Evolutionary conservation across 2,888 invertebrate species (phyloP).

Genomic region (Ditula angustiorana): DNA sequence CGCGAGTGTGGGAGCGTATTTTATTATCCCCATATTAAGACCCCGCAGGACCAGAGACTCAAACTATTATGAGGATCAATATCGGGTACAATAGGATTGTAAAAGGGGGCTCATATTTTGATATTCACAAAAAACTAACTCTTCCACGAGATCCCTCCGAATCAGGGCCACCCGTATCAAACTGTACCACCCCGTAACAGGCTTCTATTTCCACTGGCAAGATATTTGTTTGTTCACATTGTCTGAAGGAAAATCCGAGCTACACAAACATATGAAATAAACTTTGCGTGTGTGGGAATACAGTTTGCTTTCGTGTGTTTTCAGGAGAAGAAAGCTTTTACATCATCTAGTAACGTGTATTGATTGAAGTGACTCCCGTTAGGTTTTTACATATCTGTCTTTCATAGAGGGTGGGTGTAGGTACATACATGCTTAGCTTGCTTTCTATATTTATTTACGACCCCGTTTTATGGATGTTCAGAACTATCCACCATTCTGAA

Average conservation of each 20-base stretch:
- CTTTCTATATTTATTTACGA: constrained; percentile 39
- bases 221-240: constrained; percentile 70
- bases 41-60: constrained; percentile 74
- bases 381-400: constrained; percentile 84
- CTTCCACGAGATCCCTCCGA: constrained; percentile 70
- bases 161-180: constrained; percentile 50
- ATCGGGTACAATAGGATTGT: constrained; percentile 83
- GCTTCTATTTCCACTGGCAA: constrained; percentile 65
- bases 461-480: constrained; percentile 49
- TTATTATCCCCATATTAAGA: constrained; percentile 75
- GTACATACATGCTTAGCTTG: constrained; percentile 56
- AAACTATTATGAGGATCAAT: constrained; percentile 84
- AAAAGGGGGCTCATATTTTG: constrained; percentile 85
- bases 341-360: constrained; percentile 83
- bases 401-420: constrained; percentile 69
- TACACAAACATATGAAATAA: constrained; percentile 48
- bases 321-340: constrained; percentile 72
- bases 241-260: constrained; percentile 65
- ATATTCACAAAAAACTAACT: constrained; percentile 84
- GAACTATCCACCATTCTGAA: constrained; percentile 44
- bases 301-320: constrained; percentile 54
- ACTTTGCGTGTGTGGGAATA: constrained; percentile 53
- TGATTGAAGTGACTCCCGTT: constrained; percentile 84
- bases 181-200: constrained; percentile 60
- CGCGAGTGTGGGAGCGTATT: constrained; percentile 56